phyloP scores from a whole-genome alignment of 2,797 vertebrate species.

The Siniperca scherzeri region DNA sequence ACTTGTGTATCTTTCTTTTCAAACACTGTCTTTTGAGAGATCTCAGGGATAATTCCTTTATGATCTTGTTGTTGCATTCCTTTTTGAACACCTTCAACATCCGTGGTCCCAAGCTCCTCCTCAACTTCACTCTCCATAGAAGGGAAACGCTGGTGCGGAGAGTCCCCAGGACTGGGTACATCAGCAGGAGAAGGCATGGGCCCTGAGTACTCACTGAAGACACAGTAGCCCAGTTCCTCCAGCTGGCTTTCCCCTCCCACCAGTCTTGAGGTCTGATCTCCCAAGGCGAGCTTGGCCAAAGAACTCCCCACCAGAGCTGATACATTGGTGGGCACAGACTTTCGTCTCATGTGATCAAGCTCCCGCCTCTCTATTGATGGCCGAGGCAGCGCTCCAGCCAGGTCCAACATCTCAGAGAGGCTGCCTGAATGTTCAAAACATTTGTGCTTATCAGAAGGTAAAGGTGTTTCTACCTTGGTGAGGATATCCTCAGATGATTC shows the following conservation, averaged over 20 bases:
- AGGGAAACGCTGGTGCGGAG: constrained; percentile 70
- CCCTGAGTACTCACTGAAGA: constrained; percentile 92
- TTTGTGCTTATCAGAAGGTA: constrained; percentile 38
- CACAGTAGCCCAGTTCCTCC: constrained; percentile 91
- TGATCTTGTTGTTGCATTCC: constrained; percentile 31
- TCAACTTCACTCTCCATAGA: constrained; percentile 62
- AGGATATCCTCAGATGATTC: constrained; percentile 38
- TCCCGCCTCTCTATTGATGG: constrained; percentile 85
- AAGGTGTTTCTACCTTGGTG: constrained; percentile 11
- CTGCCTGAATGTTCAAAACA: constrained; percentile 74
- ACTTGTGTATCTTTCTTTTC: constrained; percentile 75
- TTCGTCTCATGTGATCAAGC: constrained; percentile 84
- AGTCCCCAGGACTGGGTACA: constrained; percentile 73
- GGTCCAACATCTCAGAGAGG: constrained; percentile 92
- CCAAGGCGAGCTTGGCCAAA: constrained; percentile 71
- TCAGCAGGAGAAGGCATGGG: constrained; percentile 93
- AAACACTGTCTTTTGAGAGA: constrained; percentile 32
- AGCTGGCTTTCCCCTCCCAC: constrained; percentile 86
- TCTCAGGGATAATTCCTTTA: constrained; percentile 43
- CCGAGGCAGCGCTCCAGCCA: constrained; percentile 89
- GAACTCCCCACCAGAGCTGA: constrained; percentile 70
- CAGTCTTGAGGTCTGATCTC: constrained; percentile 48
- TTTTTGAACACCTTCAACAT: constrained; percentile 34
- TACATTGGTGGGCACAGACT: constrained; percentile 84
- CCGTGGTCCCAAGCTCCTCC: constrained; percentile 29